phyloP scores from a whole-genome alignment of 2,888 invertebrate species.

The Tetramorium bicarinatum region DNA sequence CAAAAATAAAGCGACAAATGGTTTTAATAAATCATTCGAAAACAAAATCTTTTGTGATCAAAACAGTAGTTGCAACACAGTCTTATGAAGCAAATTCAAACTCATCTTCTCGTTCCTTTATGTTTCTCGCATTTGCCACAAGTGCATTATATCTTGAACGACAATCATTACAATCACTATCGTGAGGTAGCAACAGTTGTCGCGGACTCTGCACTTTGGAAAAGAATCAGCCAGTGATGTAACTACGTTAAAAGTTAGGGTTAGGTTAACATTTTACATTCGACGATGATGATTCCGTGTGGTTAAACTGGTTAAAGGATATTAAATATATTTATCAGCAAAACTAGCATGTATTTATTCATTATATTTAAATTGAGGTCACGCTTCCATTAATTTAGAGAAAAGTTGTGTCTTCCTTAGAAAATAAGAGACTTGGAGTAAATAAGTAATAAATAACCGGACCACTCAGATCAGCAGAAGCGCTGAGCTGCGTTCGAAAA shows the following conservation, averaged over 20 bases:
- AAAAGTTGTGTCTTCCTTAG: background rate
- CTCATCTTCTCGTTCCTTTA: background rate
- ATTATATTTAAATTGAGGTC: background rate
- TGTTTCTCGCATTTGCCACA: background rate
- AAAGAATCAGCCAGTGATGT: background rate
- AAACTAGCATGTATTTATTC: background rate
- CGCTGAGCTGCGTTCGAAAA: no score
- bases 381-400: background rate
- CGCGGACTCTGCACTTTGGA: background rate
- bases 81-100: background rate
- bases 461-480: no score
- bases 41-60: background rate
- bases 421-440: background rate
- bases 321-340: background rate
- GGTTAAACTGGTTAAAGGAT: background rate
- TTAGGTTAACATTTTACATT: background rate
- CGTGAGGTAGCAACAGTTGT: background rate
- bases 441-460: no score
- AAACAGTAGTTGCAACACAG: background rate
- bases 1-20: background rate
- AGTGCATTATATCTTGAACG: background rate
- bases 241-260: background rate
- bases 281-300: background rate
- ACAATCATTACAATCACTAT: background rate
- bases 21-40: no score